These are phyloP conservation scores for Mastigias papua DNA, from an alignment of 30 jellyfish, hydroid and myxozoan genomes.

Conservation along the genomic window DNA sequence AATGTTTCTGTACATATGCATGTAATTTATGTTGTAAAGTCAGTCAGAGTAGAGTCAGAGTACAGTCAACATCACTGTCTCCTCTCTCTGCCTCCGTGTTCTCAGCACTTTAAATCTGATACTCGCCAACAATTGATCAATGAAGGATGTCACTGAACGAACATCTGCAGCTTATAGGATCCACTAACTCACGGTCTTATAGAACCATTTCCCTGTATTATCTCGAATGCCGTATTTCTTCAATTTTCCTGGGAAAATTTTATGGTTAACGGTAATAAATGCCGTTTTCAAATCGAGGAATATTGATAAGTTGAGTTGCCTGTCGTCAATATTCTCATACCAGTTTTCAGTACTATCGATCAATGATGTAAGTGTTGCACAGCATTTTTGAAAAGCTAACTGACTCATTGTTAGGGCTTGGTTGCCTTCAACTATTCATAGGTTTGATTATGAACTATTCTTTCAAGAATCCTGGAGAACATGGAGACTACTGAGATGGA, in stretches of 20 bases:
- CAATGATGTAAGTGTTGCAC: slow-evolving; percentile 22
- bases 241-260: neutral
- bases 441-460: neutral
- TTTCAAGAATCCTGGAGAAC: neutral
- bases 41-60: too few species aligned
- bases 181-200: too few species aligned
- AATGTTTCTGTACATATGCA: too few species aligned
- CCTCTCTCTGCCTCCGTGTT: too few species aligned
- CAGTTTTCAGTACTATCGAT: slow-evolving; percentile 25
- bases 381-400: slow-evolving; percentile 15
- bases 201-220: neutral
- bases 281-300: slow-evolving; percentile 6
- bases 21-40: too few species aligned
- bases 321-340: slow-evolving; percentile 21
- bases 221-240: slow-evolving; percentile 2
- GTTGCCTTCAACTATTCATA: neutral
- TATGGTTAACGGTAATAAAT: slow-evolving; percentile 5
- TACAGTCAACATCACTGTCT: too few species aligned
- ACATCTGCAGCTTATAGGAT: too few species aligned
- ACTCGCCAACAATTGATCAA: too few species aligned
- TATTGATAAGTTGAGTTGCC: neutral
- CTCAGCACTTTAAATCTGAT: too few species aligned
- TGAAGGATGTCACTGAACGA: too few species aligned
- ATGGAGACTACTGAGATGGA: neutral
- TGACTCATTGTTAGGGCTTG: slow-evolving; percentile 27